Evolutionary conservation across 2,113 vertebrate species (phyloP).

Genomic region (Tetraodon nigroviridis): DNA sequence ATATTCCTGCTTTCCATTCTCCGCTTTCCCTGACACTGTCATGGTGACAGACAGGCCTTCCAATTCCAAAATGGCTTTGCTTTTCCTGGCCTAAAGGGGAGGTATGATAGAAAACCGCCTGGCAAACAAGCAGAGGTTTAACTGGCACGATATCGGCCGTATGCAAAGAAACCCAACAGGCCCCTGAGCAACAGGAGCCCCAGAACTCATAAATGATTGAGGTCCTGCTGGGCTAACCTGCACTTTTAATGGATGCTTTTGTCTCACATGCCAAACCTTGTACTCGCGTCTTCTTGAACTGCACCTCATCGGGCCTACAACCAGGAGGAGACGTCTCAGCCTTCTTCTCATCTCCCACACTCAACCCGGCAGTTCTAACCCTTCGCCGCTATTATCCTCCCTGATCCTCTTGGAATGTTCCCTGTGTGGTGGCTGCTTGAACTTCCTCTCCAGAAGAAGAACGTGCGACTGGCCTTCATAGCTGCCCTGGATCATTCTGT

Average conservation of each 20-base stretch:
- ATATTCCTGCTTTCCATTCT: neutral
- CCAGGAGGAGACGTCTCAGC: slow-evolving; percentile 12
- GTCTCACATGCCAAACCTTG: slow-evolving; percentile 29
- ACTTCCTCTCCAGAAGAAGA: slow-evolving; percentile 19
- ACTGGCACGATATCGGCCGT: slow-evolving; percentile 50
- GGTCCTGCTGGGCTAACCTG: slow-evolving; percentile 52
- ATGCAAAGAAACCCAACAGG: slow-evolving; percentile 69
- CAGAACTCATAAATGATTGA: slow-evolving; percentile 73
- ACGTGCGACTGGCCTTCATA: slow-evolving; percentile 35
- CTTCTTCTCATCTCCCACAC: too few relatives aligned
- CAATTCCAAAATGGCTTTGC: slow-evolving; percentile 56
- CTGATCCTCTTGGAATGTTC: slow-evolving; percentile 7
- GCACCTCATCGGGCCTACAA: slow-evolving; percentile 15
- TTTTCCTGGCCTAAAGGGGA: slow-evolving; percentile 51
- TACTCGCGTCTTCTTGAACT: slow-evolving; percentile 22
- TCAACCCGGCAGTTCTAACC: slow-evolving; percentile 8
- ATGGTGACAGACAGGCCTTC: slow-evolving; percentile 19
- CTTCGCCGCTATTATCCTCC: neutral
- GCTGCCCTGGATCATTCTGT: slow-evolving; percentile 20
- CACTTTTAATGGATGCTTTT: slow-evolving; percentile 36
- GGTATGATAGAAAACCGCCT: slow-evolving; percentile 50
- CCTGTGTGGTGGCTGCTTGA: slow-evolving; percentile 12
- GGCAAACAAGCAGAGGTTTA: slow-evolving; percentile 57
- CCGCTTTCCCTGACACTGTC: too few relatives aligned
- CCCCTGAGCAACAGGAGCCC: slow-evolving; percentile 63